A percentile compares a stretch with the other conserved stretches of the same genome.
Conservation (phyloP, 2,113 vertebrate genomes). For the Astatoreochromis straeleni region DNA sequence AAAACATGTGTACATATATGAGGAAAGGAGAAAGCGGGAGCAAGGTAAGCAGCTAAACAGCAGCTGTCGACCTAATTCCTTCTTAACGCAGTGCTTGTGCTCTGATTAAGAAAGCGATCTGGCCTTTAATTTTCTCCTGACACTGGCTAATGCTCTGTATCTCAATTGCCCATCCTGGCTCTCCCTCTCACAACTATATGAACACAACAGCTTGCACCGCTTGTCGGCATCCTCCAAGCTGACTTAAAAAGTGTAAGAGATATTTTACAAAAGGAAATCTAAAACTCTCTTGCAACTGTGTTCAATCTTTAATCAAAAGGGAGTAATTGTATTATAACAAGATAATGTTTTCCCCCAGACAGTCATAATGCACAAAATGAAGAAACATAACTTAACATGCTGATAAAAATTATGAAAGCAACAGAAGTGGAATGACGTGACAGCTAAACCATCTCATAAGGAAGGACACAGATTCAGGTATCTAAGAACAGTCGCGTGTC, state of each 20-base stretch:
- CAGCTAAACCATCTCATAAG: neutral
- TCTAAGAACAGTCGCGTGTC: neutral
- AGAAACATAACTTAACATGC: neutral
- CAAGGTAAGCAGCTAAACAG: conserved; percentile 68
- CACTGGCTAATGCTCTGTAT: conserved; percentile 89
- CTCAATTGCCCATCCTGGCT: conserved; percentile 74
- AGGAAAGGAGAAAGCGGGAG: conserved; percentile 48
- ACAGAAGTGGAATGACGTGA: neutral
- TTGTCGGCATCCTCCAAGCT: neutral
- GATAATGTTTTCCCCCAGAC: neutral
- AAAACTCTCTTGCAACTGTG: neutral
- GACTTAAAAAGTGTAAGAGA: neutral
- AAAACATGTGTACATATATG: neutral
- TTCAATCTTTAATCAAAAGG: neutral
- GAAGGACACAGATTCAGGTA: neutral
- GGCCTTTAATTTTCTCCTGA: conserved; percentile 92
- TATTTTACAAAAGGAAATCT: neutral
- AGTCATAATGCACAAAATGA: neutral
- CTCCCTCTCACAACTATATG: conserved; percentile 5
- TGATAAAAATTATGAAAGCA: neutral
- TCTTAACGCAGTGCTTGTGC: conserved; percentile 89
- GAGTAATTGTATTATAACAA: neutral
- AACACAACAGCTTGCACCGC: conserved; percentile 1
- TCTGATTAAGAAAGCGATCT: conserved; percentile 96
- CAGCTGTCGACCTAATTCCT: conserved; percentile 97